These are phyloP conservation scores for Stictonetta naevosa DNA, from an alignment of 2,113 vertebrate genomes.

Conservation along the genomic window DNA sequence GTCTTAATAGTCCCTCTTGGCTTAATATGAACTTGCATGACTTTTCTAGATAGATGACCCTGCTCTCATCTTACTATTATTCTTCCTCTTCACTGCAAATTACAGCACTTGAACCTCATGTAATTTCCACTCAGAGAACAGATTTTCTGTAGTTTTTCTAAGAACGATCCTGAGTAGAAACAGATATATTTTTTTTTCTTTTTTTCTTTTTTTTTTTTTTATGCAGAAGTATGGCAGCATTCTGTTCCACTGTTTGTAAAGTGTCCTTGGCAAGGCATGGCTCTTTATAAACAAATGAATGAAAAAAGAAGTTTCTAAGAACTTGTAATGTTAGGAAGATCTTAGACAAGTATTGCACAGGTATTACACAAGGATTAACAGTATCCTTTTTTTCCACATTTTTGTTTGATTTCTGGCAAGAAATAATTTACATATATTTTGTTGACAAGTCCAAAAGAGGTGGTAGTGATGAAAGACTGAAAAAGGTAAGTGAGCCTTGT, in stretches of 20 bases:
- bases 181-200: neutral
- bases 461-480: neutral
- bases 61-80: neutral
- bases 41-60: neutral
- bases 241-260: neutral
- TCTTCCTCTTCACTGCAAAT: slow-evolving; percentile 3
- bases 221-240: neutral
- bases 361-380: neutral
- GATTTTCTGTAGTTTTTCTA: neutral
- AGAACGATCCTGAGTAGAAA: neutral
- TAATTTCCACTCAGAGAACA: slow-evolving; percentile 11
- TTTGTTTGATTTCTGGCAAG: neutral
- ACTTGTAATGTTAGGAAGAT: neutral
- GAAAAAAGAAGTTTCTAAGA: neutral
- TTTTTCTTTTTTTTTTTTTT: neutral
- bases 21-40: neutral
- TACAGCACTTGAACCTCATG: neutral
- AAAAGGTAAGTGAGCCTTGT: neutral
- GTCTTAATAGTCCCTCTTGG: neutral
- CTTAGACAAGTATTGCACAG: neutral
- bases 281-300: neutral
- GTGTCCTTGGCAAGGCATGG: neutral
- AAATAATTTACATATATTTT: neutral
- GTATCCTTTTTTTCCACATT: neutral
- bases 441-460: neutral